Evolutionary conservation across 2,888 invertebrate genomes (phyloP).

Genomic region (Heterodera filipjevi): DNA sequence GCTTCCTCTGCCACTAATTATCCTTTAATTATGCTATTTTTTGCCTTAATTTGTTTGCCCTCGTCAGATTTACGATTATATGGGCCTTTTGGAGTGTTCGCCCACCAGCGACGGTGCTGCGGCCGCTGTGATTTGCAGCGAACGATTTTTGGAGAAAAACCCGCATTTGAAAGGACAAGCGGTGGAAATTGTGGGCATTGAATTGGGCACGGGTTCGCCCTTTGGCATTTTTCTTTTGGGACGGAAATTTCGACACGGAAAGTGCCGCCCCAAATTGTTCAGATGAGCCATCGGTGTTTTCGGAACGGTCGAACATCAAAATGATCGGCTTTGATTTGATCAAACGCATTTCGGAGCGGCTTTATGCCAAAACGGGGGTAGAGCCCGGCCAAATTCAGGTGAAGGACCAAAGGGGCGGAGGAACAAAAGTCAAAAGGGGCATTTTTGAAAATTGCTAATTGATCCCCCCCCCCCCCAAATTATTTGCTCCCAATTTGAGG

Average conservation of each 20-base stretch:
- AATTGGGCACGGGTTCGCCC: conserved; percentile 78
- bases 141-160: conserved; percentile 82
- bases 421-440: background rate
- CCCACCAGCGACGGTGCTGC: conserved; percentile 98
- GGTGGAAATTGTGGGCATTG: conserved; percentile 90
- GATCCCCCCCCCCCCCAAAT: background rate
- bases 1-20: background rate
- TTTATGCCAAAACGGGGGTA: conserved; percentile 76
- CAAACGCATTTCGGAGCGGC: conserved; percentile 71
- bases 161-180: conserved; percentile 80
- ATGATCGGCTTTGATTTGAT: conserved; percentile 67
- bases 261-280: background rate
- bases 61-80: conserved; percentile 80
- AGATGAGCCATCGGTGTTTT: conserved; percentile 83
- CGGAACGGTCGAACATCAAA: conserved; percentile 78
- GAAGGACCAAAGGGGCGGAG: no score
- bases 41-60: background rate
- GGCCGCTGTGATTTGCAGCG: conserved; percentile 86
- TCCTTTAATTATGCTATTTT: background rate
- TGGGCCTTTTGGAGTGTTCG: conserved; percentile 90
- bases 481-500: conserved; percentile 36
- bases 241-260: background rate
- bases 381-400: conserved; percentile 66
- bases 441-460: background rate
- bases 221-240: background rate